Base-by-base conservation (phyloP, 1,140 invertebrate species). In the Formica selysi region DNA sequence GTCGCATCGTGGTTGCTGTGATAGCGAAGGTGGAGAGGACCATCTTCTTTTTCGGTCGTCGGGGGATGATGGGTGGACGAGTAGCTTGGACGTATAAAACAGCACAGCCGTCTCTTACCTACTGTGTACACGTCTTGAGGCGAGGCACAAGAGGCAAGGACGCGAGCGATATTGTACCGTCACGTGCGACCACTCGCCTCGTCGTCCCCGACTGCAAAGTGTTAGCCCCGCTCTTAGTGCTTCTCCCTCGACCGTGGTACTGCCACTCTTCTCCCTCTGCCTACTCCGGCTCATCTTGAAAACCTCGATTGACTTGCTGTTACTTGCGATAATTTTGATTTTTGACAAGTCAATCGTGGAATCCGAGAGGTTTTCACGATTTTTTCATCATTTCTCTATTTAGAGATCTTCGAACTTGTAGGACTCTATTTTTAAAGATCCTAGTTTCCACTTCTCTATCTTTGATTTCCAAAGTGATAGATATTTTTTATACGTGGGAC, bases 161-260 rank as follows among this genome's bases (percentile, higher is more conserved):
- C 89, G 87, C 88, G 91, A 93, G 88, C 91, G 89, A 92, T 90
- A 94, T 95, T 95, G 94, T 94, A 86, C 74, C 89, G 92, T 94
- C 94, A 94, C 93, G 93, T 92, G 93, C 94, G 89, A 86, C 91
- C 93, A 95, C 94, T 95, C 91, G 90, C 90, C 89, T 48, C 67
- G 38, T 7, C 32, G 32, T 51, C 59, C 73, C 2, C 44, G 68
- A 81, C 73, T 65, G 79, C n/a, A 76, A 59, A 68, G 44, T 62
- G 87, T 91, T 86, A 87, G 78, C 83, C 64, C 13, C 51, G 71
- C 68, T 79, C 38, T 76, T 86, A 54, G 29, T 3, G 65, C 76
- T 70, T 48, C 85, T 89, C 10, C 65, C 54, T 59, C 38, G 13
- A 74, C n/a, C 8, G 26, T 16, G 68, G 19, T 54, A 51, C 7